Conservation (phyloP, 2,797 vertebrate genomes). For the Graptemys geographica region DNA sequence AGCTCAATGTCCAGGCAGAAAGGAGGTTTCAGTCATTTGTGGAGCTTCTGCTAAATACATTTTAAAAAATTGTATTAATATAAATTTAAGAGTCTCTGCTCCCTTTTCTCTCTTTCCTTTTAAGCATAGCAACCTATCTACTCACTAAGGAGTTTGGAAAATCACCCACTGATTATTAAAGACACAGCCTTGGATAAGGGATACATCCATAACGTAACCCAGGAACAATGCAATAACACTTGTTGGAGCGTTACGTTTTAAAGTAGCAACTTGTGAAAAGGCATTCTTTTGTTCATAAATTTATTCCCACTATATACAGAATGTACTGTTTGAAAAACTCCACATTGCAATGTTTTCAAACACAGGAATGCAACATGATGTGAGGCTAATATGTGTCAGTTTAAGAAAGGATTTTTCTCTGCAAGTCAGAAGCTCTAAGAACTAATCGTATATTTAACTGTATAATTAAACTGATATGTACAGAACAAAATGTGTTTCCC, state of each 20-base stretch:
- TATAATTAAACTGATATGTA: neutral
- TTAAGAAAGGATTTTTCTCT: neutral
- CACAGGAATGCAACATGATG: neutral
- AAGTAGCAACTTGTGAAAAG: neutral
- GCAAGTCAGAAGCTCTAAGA: neutral
- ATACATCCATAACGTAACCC: neutral
- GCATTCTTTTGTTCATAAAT: neutral
- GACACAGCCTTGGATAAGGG: neutral
- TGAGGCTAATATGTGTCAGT: neutral
- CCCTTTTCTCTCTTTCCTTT: neutral
- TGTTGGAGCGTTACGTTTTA: neutral
- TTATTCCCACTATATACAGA: neutral
- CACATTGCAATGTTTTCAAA: neutral
- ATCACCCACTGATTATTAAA: neutral
- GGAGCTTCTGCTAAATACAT: constrained; percentile 78
- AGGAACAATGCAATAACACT: neutral
- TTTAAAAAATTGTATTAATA: constrained; percentile 2
- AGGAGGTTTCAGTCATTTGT: constrained; percentile 69
- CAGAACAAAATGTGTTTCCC: neutral
- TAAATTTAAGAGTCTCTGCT: neutral
- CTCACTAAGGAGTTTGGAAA: neutral
- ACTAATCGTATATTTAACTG: neutral
- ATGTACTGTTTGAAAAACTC: neutral
- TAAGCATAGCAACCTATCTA: neutral
- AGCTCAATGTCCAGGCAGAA: constrained; percentile 62